phyloP scores from a whole-genome alignment of 2,888 invertebrate species.

The Ctena decussata region DNA sequence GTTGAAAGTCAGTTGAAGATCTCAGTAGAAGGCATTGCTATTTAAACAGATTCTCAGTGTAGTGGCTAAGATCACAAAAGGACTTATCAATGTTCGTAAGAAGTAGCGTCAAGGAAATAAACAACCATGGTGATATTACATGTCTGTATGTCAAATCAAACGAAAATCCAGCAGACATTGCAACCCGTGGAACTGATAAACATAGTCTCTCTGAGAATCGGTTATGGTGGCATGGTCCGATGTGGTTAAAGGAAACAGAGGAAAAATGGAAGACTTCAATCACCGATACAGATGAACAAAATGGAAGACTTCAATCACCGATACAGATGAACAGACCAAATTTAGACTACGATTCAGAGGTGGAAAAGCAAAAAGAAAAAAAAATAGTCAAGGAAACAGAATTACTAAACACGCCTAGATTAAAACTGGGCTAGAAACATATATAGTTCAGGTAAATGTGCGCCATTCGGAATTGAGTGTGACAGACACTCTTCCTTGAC shows the following conservation, averaged over 20 bases:
- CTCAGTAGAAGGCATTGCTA: neutral
- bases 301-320: neutral
- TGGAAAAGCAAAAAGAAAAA: neutral
- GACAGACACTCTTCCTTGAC: neutral
- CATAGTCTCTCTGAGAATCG: neutral
- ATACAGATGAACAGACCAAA: neutral
- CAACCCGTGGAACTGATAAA: neutral
- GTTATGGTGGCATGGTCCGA: neutral
- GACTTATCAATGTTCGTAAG: neutral
- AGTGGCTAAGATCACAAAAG: neutral
- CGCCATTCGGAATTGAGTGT: neutral
- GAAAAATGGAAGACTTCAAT: neutral
- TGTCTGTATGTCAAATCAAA: neutral
- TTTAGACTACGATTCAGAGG: neutral
- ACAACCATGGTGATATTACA: neutral
- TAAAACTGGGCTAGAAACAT: neutral
- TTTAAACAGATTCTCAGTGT: neutral
- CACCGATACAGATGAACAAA: neutral
- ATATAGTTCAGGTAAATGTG: neutral
- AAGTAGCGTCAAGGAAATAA: neutral
- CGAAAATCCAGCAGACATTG: constrained; percentile 5
- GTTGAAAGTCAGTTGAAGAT: neutral
- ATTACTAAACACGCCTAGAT: neutral
- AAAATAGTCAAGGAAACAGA: neutral
- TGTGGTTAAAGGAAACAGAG: neutral